Base-by-base conservation (phyloP, 1,140 invertebrate species). In the Drosophila asahinai region DNA sequence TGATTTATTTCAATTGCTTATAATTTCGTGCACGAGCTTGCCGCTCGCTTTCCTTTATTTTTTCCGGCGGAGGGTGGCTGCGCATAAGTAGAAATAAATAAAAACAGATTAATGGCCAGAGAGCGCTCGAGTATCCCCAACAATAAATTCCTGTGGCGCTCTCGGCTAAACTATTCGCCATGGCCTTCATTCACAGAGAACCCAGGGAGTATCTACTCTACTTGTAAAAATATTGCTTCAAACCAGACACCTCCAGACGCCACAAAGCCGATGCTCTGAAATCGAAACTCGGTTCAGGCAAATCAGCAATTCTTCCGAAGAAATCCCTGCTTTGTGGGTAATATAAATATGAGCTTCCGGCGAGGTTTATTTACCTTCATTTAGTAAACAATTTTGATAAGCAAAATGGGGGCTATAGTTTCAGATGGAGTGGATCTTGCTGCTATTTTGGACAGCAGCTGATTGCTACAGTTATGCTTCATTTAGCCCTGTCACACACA, bases 1-100 rank as follows among this genome's bases (percentile, higher is more conserved):
- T 89, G 84, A 89, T 89, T 89, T 89, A 89, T 89, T 76, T 89
- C 68, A 89, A 89, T 89, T 84, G 86, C 83, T 87, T 87, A 87
- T 87, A 87, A 87, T 87, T 87, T 87, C 65, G 67, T 51, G 65
- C 83, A 87, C 83, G 80, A 87, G 61, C 66, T 63, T 45, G 14
- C 27, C n/a, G 2, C 27, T 15, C 33, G 9, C 33, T 54, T 11
- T n/a, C 3, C 40, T n/a, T 60, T 17, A 9, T 45, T 36, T 74
- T 36, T 40, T 19, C 7, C 33, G 27, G 22, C 22, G 59, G 25
- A 7, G 54, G 38, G 33, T 52, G 52, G 51, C n/a, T 45, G 57
- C 51, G 82, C 82, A 83, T 77, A 83, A 87, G 73, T 83, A 63
- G 79, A 86, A 86, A 86, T 86, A 86, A 86, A 86, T 87, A 86